Conservation (phyloP, 2,113 vertebrate genomes). For the Hippolais icterina region DNA sequence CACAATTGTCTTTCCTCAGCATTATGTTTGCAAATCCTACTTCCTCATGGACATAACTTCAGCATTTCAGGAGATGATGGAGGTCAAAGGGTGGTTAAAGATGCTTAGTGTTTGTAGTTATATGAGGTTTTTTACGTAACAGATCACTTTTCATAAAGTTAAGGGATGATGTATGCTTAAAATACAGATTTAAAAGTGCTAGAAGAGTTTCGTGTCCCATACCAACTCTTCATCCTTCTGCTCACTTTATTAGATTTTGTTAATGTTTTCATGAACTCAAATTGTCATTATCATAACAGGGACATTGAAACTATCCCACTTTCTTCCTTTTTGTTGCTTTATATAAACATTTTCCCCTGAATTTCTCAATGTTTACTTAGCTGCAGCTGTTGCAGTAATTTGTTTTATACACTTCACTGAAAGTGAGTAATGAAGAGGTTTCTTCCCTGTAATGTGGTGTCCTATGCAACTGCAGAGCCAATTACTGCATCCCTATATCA, state of each 20-base stretch:
- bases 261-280: background rate
- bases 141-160: background rate
- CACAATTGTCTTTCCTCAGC: background rate
- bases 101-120: background rate
- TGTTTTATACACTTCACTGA: background rate
- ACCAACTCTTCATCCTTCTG: background rate
- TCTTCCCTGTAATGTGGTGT: background rate
- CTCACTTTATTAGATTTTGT: background rate
- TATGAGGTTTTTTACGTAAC: fast-evolving
- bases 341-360: background rate
- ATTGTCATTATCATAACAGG: background rate
- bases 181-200: background rate
- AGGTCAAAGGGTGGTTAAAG: background rate
- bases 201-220: background rate
- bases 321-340: background rate
- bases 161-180: background rate
- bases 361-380: background rate
- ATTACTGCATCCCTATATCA: background rate
- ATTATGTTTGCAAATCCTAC: background rate
- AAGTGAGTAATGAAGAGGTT: background rate
- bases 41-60: background rate
- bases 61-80: background rate
- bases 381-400: slow-evolving; percentile 4
- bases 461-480: background rate
- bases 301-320: background rate